Evolutionary conservation across 2,113 vertebrate genomes (phyloP), one percentile per base, ranked within the genome.

Genomic region (Sylvilagus bachmani): DNA sequence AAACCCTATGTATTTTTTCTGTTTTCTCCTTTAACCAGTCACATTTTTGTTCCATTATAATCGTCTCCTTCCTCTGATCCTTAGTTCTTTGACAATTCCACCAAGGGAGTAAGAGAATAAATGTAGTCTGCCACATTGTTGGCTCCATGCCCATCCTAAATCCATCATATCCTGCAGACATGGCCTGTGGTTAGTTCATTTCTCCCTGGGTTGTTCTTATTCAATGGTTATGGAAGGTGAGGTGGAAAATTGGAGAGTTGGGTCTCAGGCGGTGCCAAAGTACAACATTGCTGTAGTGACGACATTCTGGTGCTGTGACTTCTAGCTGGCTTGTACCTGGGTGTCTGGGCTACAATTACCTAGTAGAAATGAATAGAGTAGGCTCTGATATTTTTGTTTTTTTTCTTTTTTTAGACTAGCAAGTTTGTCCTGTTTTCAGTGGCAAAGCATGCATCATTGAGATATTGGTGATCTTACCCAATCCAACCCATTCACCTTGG

Each of bases 71-170:
- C 12, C 9, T 84, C 33, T 74, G 21, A 85, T n/a, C 16, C 36
- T 93, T 70, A 67, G 3, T 31, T 80, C 53, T 89, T 51, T 70
- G 73, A 87, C 5, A 44, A 14, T 24, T 82, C 21, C 61, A 19
- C 9, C 4, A 88, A 16, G n/a, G 19, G 13, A 69, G 8, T 66
- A n/a, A 84, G 25, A n/a, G 66, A 44, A 6, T 55, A 71, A 87
- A 5, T 36, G 1, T 1, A 17, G 0, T 38, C 22, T 31, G 36
- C 19, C 12, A 22, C 21, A 31, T 19, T 0, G 17, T 0, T n/a
- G 55, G 13, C 10, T 91, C 21, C 33, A 22, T 5, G 16, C 0
- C 24, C 36, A 36, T 71, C 33, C 4, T 53, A 36, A 12, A 6
- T 53, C n/a, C 5, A 5, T 79, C 10, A 7, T 38, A 31, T 38